Percentiles rank a stretch among this genome's conserved stretches.
Conservation (phyloP, 2,797 vertebrate genomes). For the Mus caroli region DNA sequence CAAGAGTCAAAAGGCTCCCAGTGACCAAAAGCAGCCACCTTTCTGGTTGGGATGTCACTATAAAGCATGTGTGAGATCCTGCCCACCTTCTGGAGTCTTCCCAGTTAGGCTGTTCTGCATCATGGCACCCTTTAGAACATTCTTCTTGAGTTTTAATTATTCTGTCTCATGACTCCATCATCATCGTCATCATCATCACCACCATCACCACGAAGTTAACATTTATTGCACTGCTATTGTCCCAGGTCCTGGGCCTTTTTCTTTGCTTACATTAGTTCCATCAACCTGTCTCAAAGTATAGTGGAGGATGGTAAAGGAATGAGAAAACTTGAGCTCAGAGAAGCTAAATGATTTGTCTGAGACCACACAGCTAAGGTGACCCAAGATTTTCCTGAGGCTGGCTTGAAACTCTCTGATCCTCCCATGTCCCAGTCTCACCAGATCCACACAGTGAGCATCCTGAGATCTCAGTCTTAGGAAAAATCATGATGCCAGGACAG, state of each 20-base stretch:
- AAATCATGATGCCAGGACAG: no score
- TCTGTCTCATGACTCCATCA: background rate
- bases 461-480: no score
- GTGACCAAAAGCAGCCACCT: background rate
- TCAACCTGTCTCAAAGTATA: no score
- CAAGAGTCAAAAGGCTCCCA: background rate
- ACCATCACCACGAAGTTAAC: background rate
- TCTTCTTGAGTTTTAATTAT: background rate
- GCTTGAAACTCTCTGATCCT: no score
- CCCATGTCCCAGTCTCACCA: no score
- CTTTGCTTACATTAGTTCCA: background rate
- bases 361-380: no score
- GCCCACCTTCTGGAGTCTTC: background rate
- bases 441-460: no score
- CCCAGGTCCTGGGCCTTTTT: background rate
- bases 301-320: no score
- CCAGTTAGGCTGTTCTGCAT: background rate
- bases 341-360: no score
- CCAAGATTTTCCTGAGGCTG: no score
- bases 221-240: background rate
- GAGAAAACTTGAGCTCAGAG: no score
- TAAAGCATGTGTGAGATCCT: fast-evolving
- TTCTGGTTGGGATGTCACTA: background rate
- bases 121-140: background rate
- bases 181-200: background rate